These are phyloP conservation scores for Brachyptera putata DNA, from an alignment of 2,888 invertebrate genomes.

Conservation along the genomic window DNA sequence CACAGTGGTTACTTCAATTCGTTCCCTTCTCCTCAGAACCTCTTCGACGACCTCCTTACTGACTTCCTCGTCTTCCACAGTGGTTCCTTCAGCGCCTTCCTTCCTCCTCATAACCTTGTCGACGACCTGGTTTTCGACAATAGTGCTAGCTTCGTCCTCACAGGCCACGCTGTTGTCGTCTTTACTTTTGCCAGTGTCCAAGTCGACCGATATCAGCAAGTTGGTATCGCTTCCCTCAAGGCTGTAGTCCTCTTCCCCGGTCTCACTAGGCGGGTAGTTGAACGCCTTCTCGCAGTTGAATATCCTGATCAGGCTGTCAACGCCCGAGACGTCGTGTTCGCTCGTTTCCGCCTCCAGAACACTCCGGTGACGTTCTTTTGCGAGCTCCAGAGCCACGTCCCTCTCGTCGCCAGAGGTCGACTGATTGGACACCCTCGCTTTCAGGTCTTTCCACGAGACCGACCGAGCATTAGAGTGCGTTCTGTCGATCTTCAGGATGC, in stretches of 20 bases:
- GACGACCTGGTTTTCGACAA: no score
- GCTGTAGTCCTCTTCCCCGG: not conserved
- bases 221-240: not conserved
- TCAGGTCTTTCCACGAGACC: constrained; percentile 1
- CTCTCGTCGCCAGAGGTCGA: no score
- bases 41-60: no score
- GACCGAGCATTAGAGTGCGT: not conserved
- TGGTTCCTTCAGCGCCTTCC: no score
- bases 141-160: not conserved
- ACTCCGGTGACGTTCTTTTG: not conserved
- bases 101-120: no score
- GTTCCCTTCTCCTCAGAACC: no score
- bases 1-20: no score
- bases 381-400: no score
- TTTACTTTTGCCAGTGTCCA: no score
- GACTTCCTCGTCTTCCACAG: no score
- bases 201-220: not conserved
- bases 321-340: not conserved
- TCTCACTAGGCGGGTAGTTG: no score
- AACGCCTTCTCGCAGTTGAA: not conserved
- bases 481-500: constrained; percentile 3
- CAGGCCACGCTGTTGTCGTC: not conserved
- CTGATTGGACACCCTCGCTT: no score
- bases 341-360: not conserved
- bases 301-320: not conserved